Evolutionary conservation across 2,888 invertebrate species (phyloP).

Genomic region (Cryptus armator): DNA sequence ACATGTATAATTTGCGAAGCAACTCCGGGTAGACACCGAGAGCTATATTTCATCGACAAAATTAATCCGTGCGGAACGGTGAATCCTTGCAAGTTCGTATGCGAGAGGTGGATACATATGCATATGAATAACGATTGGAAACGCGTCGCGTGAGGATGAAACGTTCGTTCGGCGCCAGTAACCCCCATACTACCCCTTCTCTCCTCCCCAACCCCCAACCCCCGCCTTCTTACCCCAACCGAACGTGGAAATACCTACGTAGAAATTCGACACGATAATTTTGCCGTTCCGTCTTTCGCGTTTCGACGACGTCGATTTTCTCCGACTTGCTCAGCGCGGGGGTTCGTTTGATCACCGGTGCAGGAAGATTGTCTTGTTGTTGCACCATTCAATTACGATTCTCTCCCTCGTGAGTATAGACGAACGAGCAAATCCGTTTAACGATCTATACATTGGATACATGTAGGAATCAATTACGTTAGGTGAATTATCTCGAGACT

Average conservation of each 20-base stretch:
- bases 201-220: no score
- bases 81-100: slow-evolving; percentile 49
- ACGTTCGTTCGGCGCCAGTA: slow-evolving; percentile 32
- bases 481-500: slow-evolving; percentile 56
- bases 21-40: slow-evolving; percentile 55
- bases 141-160: slow-evolving; percentile 60
- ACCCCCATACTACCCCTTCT: no score
- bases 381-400: slow-evolving; percentile 61
- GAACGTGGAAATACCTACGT: slow-evolving; percentile 22
- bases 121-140: slow-evolving; percentile 57
- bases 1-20: slow-evolving; percentile 65
- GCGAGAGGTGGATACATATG: slow-evolving; percentile 26
- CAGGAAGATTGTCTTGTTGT: slow-evolving; percentile 55
- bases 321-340: slow-evolving; percentile 1
- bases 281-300: slow-evolving; percentile 42
- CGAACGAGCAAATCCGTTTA: slow-evolving; percentile 60
- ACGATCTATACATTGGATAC: slow-evolving; percentile 39
- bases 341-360: slow-evolving; percentile 13
- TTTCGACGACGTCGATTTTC: slow-evolving; percentile 29
- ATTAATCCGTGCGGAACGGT: slow-evolving; percentile 65
- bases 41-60: slow-evolving; percentile 67
- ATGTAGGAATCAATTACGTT: slow-evolving; percentile 41
- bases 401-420: slow-evolving; percentile 32
- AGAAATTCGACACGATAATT: slow-evolving; percentile 67
- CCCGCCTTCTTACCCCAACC: background rate